phyloP scores from a whole-genome alignment of 2,113 vertebrate species.

The Limanda limanda region DNA sequence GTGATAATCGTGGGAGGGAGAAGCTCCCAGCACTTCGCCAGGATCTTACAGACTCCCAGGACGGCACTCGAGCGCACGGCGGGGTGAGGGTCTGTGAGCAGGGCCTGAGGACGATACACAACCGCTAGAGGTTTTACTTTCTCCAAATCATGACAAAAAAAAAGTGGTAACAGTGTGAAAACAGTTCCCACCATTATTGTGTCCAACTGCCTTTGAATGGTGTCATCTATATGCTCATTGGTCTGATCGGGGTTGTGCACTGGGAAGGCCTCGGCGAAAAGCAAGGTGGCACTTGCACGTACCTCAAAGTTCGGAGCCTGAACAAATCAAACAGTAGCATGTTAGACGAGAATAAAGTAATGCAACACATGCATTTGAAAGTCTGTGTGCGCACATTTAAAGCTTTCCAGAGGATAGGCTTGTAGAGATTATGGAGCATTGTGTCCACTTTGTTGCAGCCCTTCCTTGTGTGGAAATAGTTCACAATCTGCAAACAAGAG shows the following conservation, averaged over 20 bases:
- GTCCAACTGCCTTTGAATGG: constrained; percentile 94
- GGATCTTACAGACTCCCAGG: constrained; percentile 91
- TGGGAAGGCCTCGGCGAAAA: constrained; percentile 95
- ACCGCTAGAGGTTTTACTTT: not conserved
- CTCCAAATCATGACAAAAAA: not conserved
- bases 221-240: constrained; percentile 81
- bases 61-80: constrained; percentile 89
- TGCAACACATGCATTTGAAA: not conserved
- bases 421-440: constrained; percentile 92
- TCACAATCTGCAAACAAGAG: constrained; percentile 83
- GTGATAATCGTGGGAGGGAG: constrained; percentile 88
- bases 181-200: constrained; percentile 85
- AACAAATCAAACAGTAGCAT: constrained; percentile 15
- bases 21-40: constrained; percentile 93
- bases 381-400: constrained; percentile 72
- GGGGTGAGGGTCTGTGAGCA: constrained; percentile 91
- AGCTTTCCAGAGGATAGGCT: constrained; percentile 93
- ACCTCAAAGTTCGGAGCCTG: constrained; percentile 93
- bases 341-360: not conserved
- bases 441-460: constrained; percentile 87
- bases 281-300: constrained; percentile 90
- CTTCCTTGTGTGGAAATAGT: constrained; percentile 91
- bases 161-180: not conserved
- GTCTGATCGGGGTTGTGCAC: constrained; percentile 86
- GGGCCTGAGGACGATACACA: constrained; percentile 74